Evolutionary conservation across 2,113 vertebrate species (phyloP), one percentile per base, ranked within the genome.

Genomic region (Pedetes capensis): DNA sequence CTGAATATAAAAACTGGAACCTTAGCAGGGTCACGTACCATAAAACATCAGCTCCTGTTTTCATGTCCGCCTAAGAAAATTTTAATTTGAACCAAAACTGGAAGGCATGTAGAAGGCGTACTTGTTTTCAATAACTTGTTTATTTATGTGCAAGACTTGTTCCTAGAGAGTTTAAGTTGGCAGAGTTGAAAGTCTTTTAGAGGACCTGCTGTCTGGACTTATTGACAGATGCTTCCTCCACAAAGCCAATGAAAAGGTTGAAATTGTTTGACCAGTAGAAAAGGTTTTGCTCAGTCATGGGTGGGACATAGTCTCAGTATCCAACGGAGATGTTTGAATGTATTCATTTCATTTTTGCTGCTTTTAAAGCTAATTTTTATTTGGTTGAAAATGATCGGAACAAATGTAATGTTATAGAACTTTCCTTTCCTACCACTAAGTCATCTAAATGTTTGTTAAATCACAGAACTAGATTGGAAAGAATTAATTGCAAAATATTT

Each of bases 21-120:
- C 4, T 88, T 79, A 78, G 57, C 78, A 81, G 84, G 92, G 89
- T 88, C 84, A 79, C n/a, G 84, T 34, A 69, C 69, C 53, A 79
- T 76, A 59, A 76, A 83, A 78, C 93, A 32, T 71, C 37, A 95
- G 72, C 49, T 80, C 47, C 75, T 42, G 32, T 95, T 75, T 88
- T 93, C 61, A 71, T 37, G 14, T 82, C 39, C 49, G 59, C 87
- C 84, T 93, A 76, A 64, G 59, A 80, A 63, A 49, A 8, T 42
- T 96, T 83, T 80, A 53, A 92, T 49, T 44, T 76, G 74, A 94
- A 84, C 71, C 53, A 66, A 92, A 88, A 79, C 49, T 91, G 83
- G 39, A 93, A 90, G 71, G 14, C 51, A 17, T 32, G 10, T 49
- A 42, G 59, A 88, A 91, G 34, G 55, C 57, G 71, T 55, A 4